phyloP scores from a whole-genome alignment of 2,888 invertebrate species.

The Nycteola revayana region DNA sequence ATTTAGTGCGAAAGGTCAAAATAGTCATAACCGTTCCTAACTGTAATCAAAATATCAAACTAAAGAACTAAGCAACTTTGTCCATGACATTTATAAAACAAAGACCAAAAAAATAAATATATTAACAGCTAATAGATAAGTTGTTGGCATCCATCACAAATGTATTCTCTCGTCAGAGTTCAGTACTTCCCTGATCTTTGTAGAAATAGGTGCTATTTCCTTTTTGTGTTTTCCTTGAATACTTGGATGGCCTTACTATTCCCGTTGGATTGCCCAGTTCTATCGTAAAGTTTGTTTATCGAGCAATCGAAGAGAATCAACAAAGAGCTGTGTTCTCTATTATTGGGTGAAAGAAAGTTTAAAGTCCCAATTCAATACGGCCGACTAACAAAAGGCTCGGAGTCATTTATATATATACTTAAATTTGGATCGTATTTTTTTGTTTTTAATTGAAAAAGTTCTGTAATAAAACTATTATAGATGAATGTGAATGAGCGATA shows the following conservation, averaged over 20 bases:
- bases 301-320: slow-evolving; percentile 46
- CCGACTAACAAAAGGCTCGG: slow-evolving; percentile 20
- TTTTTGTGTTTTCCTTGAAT: slow-evolving; percentile 47
- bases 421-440: too few species aligned
- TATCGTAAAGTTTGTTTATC: slow-evolving; percentile 57
- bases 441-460: slow-evolving; percentile 26
- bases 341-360: slow-evolving; percentile 42
- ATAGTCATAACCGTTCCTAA: slow-evolving; percentile 9
- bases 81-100: slow-evolving; percentile 20
- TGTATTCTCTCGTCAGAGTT: slow-evolving; percentile 6
- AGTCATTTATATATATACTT: too few species aligned
- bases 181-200: slow-evolving; percentile 35
- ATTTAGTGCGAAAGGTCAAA: slow-evolving; percentile 17
- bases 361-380: slow-evolving; percentile 49
- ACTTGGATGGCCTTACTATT: slow-evolving; percentile 41
- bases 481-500: slow-evolving; percentile 15
- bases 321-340: slow-evolving; percentile 48
- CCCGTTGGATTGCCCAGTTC: slow-evolving; percentile 49
- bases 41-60: slow-evolving; percentile 2
- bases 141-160: slow-evolving; percentile 35
- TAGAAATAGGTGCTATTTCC: slow-evolving; percentile 38
- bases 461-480: slow-evolving; percentile 25
- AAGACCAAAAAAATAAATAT: slow-evolving; percentile 1
- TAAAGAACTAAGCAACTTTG: slow-evolving; percentile 9
- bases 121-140: slow-evolving; percentile 16